Evolutionary conservation across 2,797 vertebrate genomes (phyloP).

Genomic region (Agapornis canus): DNA sequence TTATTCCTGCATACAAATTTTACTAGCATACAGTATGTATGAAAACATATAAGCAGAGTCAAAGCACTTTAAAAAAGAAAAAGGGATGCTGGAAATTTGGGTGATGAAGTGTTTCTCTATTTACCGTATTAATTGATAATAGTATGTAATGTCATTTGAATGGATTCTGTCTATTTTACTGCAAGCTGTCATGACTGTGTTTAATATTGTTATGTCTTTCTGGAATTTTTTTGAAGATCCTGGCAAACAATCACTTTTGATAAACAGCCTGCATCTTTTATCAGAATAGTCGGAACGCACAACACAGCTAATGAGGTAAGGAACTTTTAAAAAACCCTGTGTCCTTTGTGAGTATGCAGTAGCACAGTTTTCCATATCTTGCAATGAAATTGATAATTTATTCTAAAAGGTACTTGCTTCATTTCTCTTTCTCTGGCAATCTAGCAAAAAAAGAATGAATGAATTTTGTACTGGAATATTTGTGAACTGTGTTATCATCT

Average conservation of each 20-base stretch:
- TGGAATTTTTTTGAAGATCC: constrained; percentile 80
- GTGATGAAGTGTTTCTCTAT: background rate
- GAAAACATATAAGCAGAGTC: background rate
- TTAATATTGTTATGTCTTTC: constrained; percentile 7
- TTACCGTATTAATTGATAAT: background rate
- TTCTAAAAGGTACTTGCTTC: background rate
- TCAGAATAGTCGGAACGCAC: constrained; percentile 96
- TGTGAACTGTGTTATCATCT: background rate
- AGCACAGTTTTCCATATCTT: background rate
- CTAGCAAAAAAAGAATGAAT: background rate
- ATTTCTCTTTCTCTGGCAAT: background rate
- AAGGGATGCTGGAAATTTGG: background rate
- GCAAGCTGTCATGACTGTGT: background rate
- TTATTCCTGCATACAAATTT: background rate
- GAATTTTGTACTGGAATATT: background rate
- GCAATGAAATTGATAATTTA: background rate
- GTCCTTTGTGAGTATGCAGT: background rate
- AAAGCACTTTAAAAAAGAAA: background rate
- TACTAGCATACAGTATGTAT: background rate
- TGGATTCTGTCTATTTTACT: background rate
- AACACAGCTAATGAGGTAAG: constrained; percentile 97
- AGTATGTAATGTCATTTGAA: background rate
- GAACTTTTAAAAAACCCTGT: background rate
- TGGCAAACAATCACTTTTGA: constrained; percentile 95
- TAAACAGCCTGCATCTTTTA: constrained; percentile 91